Conservation (phyloP, 2,888 invertebrate species). For the Acanthosepion lycidas region DNA sequence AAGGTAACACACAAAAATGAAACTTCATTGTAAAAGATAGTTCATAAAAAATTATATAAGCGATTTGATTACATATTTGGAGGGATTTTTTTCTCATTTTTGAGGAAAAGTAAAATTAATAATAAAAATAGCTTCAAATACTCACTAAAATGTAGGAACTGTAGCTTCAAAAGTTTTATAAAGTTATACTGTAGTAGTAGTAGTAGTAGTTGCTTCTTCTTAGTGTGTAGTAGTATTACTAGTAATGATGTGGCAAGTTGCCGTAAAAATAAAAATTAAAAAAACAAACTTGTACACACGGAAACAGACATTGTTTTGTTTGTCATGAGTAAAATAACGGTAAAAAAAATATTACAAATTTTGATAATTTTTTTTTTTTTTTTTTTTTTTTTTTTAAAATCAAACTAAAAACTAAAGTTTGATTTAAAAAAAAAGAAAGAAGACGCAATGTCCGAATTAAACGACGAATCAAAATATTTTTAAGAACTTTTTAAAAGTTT, state of each 20-base stretch:
- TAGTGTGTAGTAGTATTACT: not conserved
- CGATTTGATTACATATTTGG: not conserved
- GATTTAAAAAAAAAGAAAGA: too few relatives aligned
- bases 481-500: too few relatives aligned
- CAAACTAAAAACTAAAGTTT: too few relatives aligned
- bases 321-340: not conserved
- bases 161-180: not conserved
- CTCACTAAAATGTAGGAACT: not conserved
- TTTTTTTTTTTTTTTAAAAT: too few relatives aligned
- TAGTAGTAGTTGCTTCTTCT: not conserved
- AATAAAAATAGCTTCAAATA: not conserved
- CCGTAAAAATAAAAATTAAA: not conserved
- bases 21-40: not conserved
- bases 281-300: not conserved
- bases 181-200: not conserved
- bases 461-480: too few relatives aligned
- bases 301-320: not conserved
- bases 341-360: not conserved
- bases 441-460: too few relatives aligned
- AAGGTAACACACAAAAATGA: not conserved
- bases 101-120: not conserved
- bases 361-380: too few relatives aligned
- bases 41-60: not conserved
- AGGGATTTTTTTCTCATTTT: not conserved
- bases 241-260: not conserved